phyloP scores from a whole-genome alignment of 2,113 vertebrate species.

The Elgaria multicarinata region DNA sequence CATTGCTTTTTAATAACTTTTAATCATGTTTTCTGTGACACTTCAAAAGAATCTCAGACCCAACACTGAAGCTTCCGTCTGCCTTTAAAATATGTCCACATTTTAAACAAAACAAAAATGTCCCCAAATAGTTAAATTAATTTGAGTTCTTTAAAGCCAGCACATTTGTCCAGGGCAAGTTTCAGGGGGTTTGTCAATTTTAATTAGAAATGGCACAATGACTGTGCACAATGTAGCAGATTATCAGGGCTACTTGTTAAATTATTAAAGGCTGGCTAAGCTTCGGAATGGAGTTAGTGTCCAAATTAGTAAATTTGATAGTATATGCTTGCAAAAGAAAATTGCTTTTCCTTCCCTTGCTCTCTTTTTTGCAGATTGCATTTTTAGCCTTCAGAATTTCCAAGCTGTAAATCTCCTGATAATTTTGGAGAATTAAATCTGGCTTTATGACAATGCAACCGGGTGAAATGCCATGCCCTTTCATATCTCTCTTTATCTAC shows the following conservation, averaged over 20 bases:
- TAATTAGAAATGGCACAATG: constrained; percentile 69
- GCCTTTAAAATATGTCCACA: background rate
- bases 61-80: background rate
- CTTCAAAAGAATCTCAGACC: constrained; percentile 11
- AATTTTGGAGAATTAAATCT: constrained; percentile 47
- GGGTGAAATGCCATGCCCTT: constrained; percentile 40
- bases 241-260: constrained; percentile 66
- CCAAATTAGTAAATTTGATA: constrained; percentile 65
- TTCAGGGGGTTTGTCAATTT: constrained; percentile 66
- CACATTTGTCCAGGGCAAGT: constrained; percentile 45
- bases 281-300: constrained; percentile 59
- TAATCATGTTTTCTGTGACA: background rate
- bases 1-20: background rate
- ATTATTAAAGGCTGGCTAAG: constrained; percentile 67
- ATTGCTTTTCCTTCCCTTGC: constrained; percentile 50
- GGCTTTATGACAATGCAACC: constrained; percentile 34
- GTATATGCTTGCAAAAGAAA: constrained; percentile 55
- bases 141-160: constrained; percentile 50
- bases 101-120: constrained; percentile 26
- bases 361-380: constrained; percentile 35
- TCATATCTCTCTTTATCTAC: constrained; percentile 28
- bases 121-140: constrained; percentile 51
- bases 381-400: constrained; percentile 28
- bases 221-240: constrained; percentile 57
- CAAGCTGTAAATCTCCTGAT: constrained; percentile 29